Evolutionary conservation across 2,113 vertebrate species (phyloP).

Genomic region (Cephalopholis sonnerati): DNA sequence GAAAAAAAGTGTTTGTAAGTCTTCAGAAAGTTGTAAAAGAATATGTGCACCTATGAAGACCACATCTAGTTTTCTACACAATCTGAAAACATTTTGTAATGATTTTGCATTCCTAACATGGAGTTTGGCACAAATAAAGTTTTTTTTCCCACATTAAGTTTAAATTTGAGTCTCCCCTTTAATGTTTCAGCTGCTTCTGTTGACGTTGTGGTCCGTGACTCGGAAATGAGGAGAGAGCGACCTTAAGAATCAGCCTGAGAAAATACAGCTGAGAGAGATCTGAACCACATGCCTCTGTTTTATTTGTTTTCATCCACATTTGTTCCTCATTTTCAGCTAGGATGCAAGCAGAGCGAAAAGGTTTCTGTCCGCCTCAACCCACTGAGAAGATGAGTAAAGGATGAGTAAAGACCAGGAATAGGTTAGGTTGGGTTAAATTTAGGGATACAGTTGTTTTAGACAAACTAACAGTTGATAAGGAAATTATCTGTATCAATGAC

Average conservation of each 20-base stretch:
- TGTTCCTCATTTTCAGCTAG: conserved; percentile 57
- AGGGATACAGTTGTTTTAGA: no score
- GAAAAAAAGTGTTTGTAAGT: background rate
- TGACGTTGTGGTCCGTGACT: conserved; percentile 38
- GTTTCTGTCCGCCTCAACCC: conserved; percentile 6
- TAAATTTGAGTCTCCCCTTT: background rate
- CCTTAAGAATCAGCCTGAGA: conserved; percentile 30
- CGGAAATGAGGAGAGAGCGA: background rate
- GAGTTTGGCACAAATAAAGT: background rate
- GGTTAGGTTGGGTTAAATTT: background rate
- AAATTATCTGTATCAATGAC: background rate
- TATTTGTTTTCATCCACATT: conserved; percentile 62
- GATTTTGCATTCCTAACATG: background rate
- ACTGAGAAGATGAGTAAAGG: background rate
- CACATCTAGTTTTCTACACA: background rate
- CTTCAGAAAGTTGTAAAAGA: background rate
- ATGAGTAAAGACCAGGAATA: background rate
- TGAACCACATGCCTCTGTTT: conserved; percentile 39
- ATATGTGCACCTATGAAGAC: background rate
- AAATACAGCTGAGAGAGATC: conserved; percentile 41
- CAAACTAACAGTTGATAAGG: background rate
- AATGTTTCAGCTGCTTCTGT: conserved; percentile 20
- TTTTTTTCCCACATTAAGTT: background rate
- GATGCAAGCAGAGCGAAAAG: conserved; percentile 4
- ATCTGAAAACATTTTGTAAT: background rate